Evolutionary conservation across 2,888 invertebrate genomes (phyloP).

Genomic region (Caenorhabditis auriculariae): DNA sequence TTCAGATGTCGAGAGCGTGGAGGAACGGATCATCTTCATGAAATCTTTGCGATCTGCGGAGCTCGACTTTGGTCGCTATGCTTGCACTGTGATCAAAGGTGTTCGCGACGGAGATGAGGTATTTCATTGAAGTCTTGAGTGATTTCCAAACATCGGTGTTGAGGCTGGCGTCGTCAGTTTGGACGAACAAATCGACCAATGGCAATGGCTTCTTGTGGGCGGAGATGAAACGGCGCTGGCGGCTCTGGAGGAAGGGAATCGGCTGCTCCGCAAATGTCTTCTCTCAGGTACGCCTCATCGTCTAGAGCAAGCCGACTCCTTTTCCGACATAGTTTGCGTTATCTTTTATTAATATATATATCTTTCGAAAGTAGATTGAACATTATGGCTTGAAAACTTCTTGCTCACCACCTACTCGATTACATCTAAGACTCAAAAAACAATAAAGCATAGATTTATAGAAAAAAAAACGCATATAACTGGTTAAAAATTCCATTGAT

Average conservation of each 20-base stretch:
- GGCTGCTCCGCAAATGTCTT: constrained; percentile 18
- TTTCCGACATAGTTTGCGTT: no score
- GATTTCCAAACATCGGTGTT: not conserved
- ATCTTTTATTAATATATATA: no score
- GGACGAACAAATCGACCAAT: constrained; percentile 18
- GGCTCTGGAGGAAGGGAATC: constrained; percentile 25
- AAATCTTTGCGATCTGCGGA: constrained; percentile 6
- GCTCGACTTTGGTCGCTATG: constrained; percentile 15
- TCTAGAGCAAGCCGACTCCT: no score
- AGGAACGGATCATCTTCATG: constrained; percentile 11
- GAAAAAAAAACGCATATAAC: no score
- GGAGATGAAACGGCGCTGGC: constrained; percentile 21
- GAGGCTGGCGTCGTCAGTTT: constrained; percentile 1
- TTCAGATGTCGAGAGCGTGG: constrained; percentile 14
- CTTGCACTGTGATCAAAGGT: constrained; percentile 12
- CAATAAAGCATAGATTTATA: no score
- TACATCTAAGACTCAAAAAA: no score
- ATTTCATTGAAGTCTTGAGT: not conserved
- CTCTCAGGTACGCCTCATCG: not conserved
- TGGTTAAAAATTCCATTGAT: no score
- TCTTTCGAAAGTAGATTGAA: no score
- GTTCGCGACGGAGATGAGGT: constrained; percentile 12
- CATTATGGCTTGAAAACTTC: no score
- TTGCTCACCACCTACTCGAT: no score
- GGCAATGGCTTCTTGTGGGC: constrained; percentile 25